Base-by-base conservation (phyloP, 2,888 invertebrate species). In the Chydorus sphaericus region DNA sequence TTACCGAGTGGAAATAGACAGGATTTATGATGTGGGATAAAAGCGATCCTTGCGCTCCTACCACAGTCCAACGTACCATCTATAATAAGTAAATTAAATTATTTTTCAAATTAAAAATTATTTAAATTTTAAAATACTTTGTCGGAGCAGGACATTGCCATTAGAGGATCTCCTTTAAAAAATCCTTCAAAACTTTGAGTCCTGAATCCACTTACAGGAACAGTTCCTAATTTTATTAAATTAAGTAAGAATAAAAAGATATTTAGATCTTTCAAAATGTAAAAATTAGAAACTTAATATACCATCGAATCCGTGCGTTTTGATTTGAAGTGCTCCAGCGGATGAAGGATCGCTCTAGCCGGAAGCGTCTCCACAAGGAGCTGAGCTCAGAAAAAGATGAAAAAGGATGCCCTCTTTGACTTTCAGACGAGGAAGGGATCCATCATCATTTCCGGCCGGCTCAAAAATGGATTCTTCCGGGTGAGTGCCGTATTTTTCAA, bases 81-180 rank as follows among this genome's bases (percentile, higher is more conserved):
- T n/a, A n/a, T n/a, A n/a, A n/a, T n/a, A n/a, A n/a, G n/a, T n/a
- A n/a, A n/a, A n/a, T n/a, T n/a, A n/a, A n/a, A n/a, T n/a, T n/a
- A n/a, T n/a, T n/a, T n/a, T n/a, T n/a, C n/a, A n/a, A n/a, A n/a
- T n/a, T n/a, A n/a, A n/a, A n/a, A n/a, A n/a, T n/a, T n/a, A n/a
- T n/a, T n/a, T n/a, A n/a, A n/a, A n/a, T n/a, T n/a, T n/a, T n/a
- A n/a, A n/a, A n/a, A n/a, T n/a, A n/a, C n/a, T n/a, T 96, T 96
- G 77, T 96, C 94, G 60, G 93, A 93, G 70, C 96, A 96, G 55
- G 94, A 94, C 94, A 96, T 96, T 52, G 94, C 93, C 57, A 91
- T 76, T 61, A 94, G 76, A 55, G 93, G 79, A 74, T 91, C 87
- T 58, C 92, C 91, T n/a, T n/a, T n/a, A n/a, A n/a, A n/a, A n/a